A percentile compares a stretch with the other conserved stretches of the same genome.
Conservation (phyloP, 2,113 vertebrate species). For the Oenanthe oenanthe region DNA sequence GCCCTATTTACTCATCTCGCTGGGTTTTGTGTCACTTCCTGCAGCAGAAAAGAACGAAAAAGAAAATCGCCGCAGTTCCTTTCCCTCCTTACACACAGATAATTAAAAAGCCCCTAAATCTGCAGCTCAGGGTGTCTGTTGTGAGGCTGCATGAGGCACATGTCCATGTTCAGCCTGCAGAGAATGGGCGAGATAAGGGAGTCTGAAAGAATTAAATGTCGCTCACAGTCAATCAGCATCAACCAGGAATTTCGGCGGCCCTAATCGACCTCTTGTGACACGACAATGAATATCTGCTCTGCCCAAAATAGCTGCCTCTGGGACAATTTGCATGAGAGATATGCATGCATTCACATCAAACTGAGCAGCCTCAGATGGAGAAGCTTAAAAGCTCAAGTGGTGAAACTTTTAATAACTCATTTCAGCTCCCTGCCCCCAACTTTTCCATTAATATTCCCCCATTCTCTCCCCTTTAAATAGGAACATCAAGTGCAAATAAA, state of each 20-base stretch:
- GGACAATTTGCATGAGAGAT: slow-evolving; percentile 66
- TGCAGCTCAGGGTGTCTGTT: not conserved
- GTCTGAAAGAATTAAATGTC: slow-evolving; percentile 52
- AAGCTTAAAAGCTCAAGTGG: slow-evolving; percentile 62
- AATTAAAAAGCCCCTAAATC: slow-evolving; percentile 42
- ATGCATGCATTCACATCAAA: slow-evolving; percentile 33
- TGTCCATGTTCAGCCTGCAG: not conserved
- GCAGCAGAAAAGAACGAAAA: not conserved
- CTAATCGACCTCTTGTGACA: slow-evolving; percentile 62
- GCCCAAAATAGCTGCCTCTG: slow-evolving; percentile 59
- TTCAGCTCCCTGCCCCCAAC: slow-evolving; percentile 26
- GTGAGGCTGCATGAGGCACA: not conserved
- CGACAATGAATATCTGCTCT: slow-evolving; percentile 29
- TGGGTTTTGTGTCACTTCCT: not conserved
- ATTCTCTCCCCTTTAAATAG: slow-evolving; percentile 49
- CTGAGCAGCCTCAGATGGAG: slow-evolving; percentile 51
- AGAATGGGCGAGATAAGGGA: slow-evolving; percentile 37
- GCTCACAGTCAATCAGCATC: slow-evolving; percentile 49
- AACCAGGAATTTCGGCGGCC: slow-evolving; percentile 27
- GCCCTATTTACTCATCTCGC: not conserved
- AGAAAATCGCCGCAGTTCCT: not conserved
- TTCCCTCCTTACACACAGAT: not conserved
- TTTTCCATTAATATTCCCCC: slow-evolving; percentile 51
- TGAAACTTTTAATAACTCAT: slow-evolving; percentile 61
- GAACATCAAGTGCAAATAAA: slow-evolving; percentile 57